phyloP scores from a whole-genome alignment of 2,113 vertebrate species.

The Choloepus hoffmanni region DNA sequence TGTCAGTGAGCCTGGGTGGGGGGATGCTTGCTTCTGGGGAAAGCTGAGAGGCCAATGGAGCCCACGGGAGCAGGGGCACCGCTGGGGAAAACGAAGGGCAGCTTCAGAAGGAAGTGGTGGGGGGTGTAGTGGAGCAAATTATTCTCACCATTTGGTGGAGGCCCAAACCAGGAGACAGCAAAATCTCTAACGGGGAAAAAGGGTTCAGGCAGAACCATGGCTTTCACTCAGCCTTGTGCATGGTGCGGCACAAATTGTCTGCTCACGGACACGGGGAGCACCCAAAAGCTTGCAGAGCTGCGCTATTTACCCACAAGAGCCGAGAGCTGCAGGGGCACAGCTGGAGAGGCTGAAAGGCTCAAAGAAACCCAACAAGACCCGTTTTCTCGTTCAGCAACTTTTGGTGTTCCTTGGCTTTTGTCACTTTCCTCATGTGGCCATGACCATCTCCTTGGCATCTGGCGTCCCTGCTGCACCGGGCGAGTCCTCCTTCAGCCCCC shows the following conservation, averaged over 20 bases:
- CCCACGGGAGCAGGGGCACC: neutral
- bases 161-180: neutral
- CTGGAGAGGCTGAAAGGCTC: slow-evolving; percentile 36
- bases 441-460: neutral
- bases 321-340: neutral
- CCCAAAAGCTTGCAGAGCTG: slow-evolving; percentile 7
- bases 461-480: neutral
- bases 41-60: neutral
- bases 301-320: neutral
- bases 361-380: slow-evolving; percentile 29
- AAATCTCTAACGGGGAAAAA: neutral
- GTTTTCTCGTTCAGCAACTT: slow-evolving; percentile 20
- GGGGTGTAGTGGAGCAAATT: neutral
- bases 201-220: slow-evolving; percentile 18
- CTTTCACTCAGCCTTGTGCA: slow-evolving; percentile 19
- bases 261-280: neutral
- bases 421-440: neutral
- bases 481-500: neutral
- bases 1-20: neutral
- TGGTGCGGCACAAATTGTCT: neutral
- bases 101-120: neutral
- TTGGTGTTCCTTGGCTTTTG: neutral
- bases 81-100: neutral
- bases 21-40: neutral
- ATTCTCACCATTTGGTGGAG: neutral